These are phyloP conservation scores for Drosophila neotestacea DNA, from an alignment of 2,888 invertebrate species.

Conservation along the genomic window DNA sequence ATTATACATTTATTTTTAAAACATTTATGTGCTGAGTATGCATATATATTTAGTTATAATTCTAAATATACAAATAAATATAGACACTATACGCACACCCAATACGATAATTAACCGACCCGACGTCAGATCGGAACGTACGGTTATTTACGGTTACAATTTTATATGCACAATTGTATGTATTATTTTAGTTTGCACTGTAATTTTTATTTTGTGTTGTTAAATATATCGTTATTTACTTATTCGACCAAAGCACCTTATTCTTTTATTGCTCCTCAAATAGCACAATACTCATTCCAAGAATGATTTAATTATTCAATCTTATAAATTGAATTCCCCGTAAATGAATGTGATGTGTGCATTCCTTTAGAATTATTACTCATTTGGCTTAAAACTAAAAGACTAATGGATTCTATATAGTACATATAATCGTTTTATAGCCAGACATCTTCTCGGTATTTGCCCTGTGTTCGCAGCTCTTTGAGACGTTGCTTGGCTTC, in stretches of 20 bases:
- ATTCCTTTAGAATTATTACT: background rate
- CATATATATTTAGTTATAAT: conserved; percentile 49
- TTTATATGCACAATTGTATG: conserved; percentile 69
- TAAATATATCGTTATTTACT: conserved; percentile 83
- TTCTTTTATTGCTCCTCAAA: conserved; percentile 9
- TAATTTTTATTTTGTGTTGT: conserved; percentile 82
- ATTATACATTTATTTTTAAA: conserved; percentile 30
- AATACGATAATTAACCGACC: conserved; percentile 11
- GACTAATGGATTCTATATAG: background rate
- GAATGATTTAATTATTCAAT: background rate
- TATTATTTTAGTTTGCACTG: conserved; percentile 78
- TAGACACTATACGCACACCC: conserved; percentile 32
- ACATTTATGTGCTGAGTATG: conserved; percentile 18
- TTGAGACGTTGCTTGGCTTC: conserved; percentile 86
- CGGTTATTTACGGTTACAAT: conserved; percentile 39
- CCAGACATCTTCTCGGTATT: conserved; percentile 89
- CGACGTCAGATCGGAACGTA: background rate
- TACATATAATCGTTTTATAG: conserved; percentile 24
- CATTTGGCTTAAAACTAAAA: background rate
- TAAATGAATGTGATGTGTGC: background rate
- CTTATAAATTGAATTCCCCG: background rate
- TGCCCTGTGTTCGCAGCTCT: conserved; percentile 86
- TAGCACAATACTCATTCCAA: background rate
- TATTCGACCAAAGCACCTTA: conserved; percentile 69
- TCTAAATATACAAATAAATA: conserved; percentile 3